Evolutionary conservation across 2,888 invertebrate genomes (phyloP).

Genomic region (Cheilosia vernalis): DNA sequence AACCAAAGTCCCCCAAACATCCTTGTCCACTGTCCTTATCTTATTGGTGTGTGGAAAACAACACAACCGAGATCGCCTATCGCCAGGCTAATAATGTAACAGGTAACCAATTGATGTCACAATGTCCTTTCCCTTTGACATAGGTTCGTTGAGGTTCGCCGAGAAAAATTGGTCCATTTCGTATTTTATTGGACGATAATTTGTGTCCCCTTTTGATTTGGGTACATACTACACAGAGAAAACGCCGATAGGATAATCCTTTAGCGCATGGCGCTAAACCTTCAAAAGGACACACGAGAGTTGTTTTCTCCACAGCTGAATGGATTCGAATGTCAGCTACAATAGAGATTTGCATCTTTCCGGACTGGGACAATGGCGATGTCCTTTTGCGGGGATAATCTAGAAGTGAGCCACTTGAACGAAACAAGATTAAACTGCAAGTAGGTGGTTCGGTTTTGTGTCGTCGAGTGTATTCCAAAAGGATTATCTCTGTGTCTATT

Average conservation of each 20-base stretch:
- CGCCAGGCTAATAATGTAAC: conserved; percentile 66
- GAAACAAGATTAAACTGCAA: conserved; percentile 67
- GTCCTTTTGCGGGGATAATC: conserved; percentile 51
- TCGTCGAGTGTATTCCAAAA: conserved; percentile 32
- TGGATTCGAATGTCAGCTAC: conserved; percentile 70
- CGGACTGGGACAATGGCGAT: conserved; percentile 52
- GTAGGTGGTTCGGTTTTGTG: conserved; percentile 21
- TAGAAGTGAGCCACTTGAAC: conserved; percentile 66
- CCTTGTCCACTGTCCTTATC: conserved; percentile 58
- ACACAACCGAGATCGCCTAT: conserved; percentile 61
- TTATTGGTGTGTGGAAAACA: conserved; percentile 65
- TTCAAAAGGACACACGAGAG: conserved; percentile 60
- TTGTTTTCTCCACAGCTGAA: conserved; percentile 35
- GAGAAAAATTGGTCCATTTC: conserved; percentile 64
- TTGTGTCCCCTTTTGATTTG: conserved; percentile 34
- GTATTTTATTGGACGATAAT: conserved; percentile 56
- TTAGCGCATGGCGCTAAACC: conserved; percentile 74
- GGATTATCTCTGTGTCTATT: conserved; percentile 50
- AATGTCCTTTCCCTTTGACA: conserved; percentile 72
- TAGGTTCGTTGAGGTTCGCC: conserved; percentile 18
- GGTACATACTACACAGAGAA: not conserved
- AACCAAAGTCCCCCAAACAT: conserved; percentile 19
- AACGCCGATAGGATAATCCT: conserved; percentile 69
- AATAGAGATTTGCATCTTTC: conserved; percentile 66
- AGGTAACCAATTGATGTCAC: conserved; percentile 67